Base-by-base conservation (phyloP, 2,888 invertebrate genomes). In the Xestia c-nigrum region DNA sequence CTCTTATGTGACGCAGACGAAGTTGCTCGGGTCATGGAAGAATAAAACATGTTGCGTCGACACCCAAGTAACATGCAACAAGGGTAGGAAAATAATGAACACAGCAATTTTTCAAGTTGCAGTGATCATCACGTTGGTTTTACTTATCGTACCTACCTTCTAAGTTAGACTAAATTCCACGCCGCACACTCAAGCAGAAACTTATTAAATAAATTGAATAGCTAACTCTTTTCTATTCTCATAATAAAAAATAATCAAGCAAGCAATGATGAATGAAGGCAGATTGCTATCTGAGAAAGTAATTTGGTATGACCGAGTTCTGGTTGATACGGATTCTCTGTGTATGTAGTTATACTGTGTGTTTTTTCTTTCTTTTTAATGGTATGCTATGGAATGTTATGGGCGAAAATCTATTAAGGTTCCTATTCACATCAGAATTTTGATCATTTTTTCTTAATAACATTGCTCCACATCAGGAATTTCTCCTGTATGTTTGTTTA, bases 211-310 rank as follows among this genome's bases (percentile, higher is more conserved):
- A 59, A 71, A 84, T 84, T 71, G 38, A 64, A 82, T 59, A 57
- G 80, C 50, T 1, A 64, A 59, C 38, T 79, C 24, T 74, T 76
- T 74, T 74, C 72, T 71, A 14, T 74, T 85, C 84, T 74, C 85
- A 81, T 78, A 61, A 59, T 85, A 85, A 84, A 80, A 80, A 80
- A 76, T 55, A 69, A 72, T 64, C 61, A 74, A 69, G 68, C 59
- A 69, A 72, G 72, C 59, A 68, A 65, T 73, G 78, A 75, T 85
- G 77, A 77, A 81, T 85, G 77, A 82, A 75, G 43, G 16, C 3
- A 47, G 83, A 85, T 84, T 38, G 59, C 0, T 55, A 72, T 81
- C 85, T 82, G 74, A 52, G 84, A 84, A 84, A 84, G 85, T 85
- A 19, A 75, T 82, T 85, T 59, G 19, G 38, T 16, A 14, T 82